Evolutionary conservation across 2,888 invertebrate genomes (phyloP), one percentile per base, ranked within the genome.

Genomic region (Anticlea derivata): DNA sequence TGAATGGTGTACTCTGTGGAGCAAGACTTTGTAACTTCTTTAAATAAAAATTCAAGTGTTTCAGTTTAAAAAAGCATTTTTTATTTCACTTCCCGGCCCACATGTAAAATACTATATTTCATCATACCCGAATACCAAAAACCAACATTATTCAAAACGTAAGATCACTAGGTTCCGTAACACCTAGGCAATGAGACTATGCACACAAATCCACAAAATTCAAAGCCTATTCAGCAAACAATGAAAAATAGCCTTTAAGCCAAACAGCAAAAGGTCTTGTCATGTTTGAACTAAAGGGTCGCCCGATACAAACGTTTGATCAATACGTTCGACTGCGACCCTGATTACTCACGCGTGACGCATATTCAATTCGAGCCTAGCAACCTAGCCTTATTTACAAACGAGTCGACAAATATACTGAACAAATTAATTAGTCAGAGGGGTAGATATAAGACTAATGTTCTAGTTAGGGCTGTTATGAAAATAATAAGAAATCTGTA

Each of bases 291-390:
- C 20, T 11, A 10, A 27, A 27, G 27, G 38, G 26, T 10, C 33
- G 37, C 27, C 56, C 55, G 47, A 60, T 57, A 60, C 34, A 35
- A 58, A 5, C 8, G 62, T 65, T 68, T 68, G 64, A 66, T 68
- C 65, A 61, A 66, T 68, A 68, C 53, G 58, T 62, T 61, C 58
- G 58, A 52, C 47, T 63, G 61, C 59, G 57, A 45, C n/a, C 44
- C 51, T 26, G 56, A 46, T 48, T 48, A 58, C 58, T 60, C 58
- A 63, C 57, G 61, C 55, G 56, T 59, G 45, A 24, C 34, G 44
- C 53, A 44, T 58, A 54, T 58, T 48, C 60, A 60, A 60, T 61
- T 60, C 53, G 45, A 39, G 6, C 50, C 41, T 49, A 53, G 49
- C 55, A 50, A 53, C 52, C 43, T 8, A n/a, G 22, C 22, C 34